These are phyloP conservation scores for Epinotia brunnichana DNA, from an alignment of 2,888 invertebrate genomes.

Conservation along the genomic window DNA sequence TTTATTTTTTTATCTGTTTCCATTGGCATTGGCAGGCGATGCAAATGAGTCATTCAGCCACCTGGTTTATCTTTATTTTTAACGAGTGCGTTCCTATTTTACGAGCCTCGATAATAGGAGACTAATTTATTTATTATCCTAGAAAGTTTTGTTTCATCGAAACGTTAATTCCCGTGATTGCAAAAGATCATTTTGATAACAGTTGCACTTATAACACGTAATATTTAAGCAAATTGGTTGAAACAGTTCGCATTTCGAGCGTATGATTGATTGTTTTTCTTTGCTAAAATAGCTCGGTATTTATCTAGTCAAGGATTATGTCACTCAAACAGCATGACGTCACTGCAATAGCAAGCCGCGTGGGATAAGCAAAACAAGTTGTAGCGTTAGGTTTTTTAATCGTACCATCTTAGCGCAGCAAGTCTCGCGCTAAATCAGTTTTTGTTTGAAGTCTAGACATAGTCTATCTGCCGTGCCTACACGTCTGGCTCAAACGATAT, in stretches of 20 bases:
- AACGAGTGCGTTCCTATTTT: conserved; percentile 62
- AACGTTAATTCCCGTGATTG: conserved; percentile 36
- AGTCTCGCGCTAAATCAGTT: conserved; percentile 39
- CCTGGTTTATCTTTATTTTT: conserved; percentile 69
- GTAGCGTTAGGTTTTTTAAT: conserved; percentile 37
- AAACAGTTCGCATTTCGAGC: conserved; percentile 20
- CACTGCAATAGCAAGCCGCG: conserved; percentile 42
- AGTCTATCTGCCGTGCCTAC: conserved; percentile 45
- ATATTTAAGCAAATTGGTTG: not conserved
- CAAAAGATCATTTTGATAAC: not conserved
- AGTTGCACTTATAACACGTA: not conserved
- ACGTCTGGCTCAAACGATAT: conserved; percentile 38
- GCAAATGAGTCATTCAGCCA: conserved; percentile 66
- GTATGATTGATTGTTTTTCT: conserved; percentile 39
- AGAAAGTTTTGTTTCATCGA: conserved; percentile 36
- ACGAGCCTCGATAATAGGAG: conserved; percentile 67
- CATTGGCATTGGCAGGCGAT: conserved; percentile 61
- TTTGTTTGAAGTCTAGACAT: conserved; percentile 44
- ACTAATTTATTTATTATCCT: conserved; percentile 55
- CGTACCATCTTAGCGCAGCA: conserved; percentile 36
- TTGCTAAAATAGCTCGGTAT: conserved; percentile 34
- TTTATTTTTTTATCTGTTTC: conserved; percentile 57
- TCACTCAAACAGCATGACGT: conserved; percentile 41
- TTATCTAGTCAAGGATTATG: conserved; percentile 44
- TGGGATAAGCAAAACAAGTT: conserved; percentile 43